These are phyloP conservation scores for Perodicticus potto DNA, from an alignment of 2,797 vertebrate genomes.

Conservation along the genomic window DNA sequence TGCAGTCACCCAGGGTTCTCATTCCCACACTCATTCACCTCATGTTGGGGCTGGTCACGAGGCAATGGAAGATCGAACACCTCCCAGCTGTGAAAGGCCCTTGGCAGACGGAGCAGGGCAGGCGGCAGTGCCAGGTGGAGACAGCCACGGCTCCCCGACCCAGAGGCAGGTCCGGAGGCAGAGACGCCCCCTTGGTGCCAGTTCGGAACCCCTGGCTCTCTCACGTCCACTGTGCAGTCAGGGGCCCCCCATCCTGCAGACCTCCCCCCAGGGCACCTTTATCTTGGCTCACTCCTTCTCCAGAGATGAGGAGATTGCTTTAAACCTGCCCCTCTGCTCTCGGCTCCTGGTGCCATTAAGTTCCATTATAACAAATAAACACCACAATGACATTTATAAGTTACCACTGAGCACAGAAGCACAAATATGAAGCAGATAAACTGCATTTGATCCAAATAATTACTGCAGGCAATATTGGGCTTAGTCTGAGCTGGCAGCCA, in stretches of 20 bases:
- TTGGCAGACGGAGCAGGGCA: constrained; percentile 60
- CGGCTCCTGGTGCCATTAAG: constrained; percentile 88
- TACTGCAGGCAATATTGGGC: constrained; percentile 90
- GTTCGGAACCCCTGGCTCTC: constrained; percentile 76
- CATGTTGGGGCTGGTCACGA: background rate
- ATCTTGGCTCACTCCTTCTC: constrained; percentile 85
- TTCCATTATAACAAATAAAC: constrained; percentile 92
- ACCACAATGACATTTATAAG: constrained; percentile 91
- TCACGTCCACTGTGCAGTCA: constrained; percentile 75
- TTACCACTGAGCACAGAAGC: constrained; percentile 89
- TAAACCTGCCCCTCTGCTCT: constrained; percentile 86
- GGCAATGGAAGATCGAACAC: background rate
- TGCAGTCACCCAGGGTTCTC: background rate
- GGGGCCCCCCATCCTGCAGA: constrained; percentile 73
- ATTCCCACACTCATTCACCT: background rate
- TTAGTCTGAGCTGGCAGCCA: constrained; percentile 88
- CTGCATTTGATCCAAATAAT: constrained; percentile 91
- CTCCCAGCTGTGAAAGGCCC: constrained; percentile 35
- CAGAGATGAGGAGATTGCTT: constrained; percentile 88
- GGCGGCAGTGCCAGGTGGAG: constrained; percentile 48
- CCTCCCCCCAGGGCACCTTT: constrained; percentile 84
- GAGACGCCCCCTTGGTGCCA: constrained; percentile 74
- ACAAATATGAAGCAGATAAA: constrained; percentile 91
- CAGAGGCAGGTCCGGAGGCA: constrained; percentile 72
- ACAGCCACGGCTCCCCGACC: constrained; percentile 74